A percentile compares a stretch with the other conserved stretches of the same genome.
Evolutionary conservation across 2,113 vertebrate genomes (phyloP).

Genomic region (Eonycteris spelaea): DNA sequence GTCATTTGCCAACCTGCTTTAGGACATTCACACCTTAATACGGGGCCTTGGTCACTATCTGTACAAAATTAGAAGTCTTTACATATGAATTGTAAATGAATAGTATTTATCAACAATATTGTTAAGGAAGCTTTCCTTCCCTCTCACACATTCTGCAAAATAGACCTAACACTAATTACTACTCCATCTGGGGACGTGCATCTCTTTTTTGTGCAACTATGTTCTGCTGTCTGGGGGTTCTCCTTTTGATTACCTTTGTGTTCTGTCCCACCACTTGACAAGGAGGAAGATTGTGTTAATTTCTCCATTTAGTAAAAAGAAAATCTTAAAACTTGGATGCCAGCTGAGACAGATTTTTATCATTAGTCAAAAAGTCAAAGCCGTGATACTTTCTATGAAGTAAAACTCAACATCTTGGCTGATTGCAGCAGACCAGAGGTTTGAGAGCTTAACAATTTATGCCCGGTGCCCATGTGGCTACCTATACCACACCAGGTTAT

Average conservation of each 20-base stretch:
- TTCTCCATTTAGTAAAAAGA: not conserved
- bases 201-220: not conserved
- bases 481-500: not conserved
- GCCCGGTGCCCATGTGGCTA: not conserved
- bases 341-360: not conserved
- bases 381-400: not conserved
- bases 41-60: not conserved
- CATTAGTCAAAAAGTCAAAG: not conserved
- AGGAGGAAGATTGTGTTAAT: not conserved
- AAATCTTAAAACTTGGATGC: not conserved
- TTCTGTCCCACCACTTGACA: not conserved
- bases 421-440: not conserved
- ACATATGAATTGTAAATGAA: not conserved
- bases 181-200: not conserved
- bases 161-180: not conserved
- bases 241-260: not conserved
- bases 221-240: not conserved
- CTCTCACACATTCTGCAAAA: not conserved
- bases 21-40: not conserved
- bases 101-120: not conserved
- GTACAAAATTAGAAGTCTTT: not conserved
- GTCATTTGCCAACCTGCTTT: not conserved
- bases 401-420: conserved; percentile 7
- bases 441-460: not conserved
- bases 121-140: not conserved